These are phyloP conservation scores for Caiman crocodilus DNA, from an alignment of 2,797 vertebrate genomes.

Conservation along the genomic window DNA sequence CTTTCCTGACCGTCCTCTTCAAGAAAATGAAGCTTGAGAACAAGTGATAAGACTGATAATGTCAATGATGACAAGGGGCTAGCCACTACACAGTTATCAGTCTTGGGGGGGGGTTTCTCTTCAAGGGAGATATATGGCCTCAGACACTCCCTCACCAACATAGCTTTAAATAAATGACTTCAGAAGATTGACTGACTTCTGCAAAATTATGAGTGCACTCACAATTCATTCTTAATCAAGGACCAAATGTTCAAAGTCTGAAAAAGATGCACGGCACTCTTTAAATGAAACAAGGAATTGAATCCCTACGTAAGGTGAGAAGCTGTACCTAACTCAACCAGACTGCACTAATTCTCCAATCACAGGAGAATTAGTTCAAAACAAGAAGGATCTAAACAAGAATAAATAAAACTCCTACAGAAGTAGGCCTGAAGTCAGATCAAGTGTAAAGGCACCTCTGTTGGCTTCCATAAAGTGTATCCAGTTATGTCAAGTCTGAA, in stretches of 20 bases:
- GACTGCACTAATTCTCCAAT: fast-evolving
- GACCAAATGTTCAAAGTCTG: background rate
- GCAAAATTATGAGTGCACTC: background rate
- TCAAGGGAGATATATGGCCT: background rate
- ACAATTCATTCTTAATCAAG: slow-evolving; percentile 10
- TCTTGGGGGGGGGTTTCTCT: background rate
- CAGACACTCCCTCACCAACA: background rate
- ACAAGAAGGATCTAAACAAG: background rate
- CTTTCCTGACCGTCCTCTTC: background rate
- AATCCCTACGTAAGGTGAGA: background rate
- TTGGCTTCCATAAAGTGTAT: slow-evolving; percentile 9
- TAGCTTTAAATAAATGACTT: slow-evolving; percentile 4
- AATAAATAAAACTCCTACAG: background rate
- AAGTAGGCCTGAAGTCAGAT: slow-evolving; percentile 3
- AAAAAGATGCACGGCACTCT: background rate
- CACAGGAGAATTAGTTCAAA: no score
- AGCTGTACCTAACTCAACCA: background rate
- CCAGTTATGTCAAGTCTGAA: background rate
- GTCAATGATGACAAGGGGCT: background rate
- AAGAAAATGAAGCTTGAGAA: background rate
- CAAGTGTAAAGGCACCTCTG: background rate
- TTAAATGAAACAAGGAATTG: background rate
- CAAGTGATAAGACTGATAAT: background rate
- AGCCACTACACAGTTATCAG: background rate
- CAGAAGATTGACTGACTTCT: background rate